These are phyloP conservation scores for Hermatobates lingyangjiaoensis DNA, from an alignment of 1,140 invertebrate genomes.

Conservation along the genomic window DNA sequence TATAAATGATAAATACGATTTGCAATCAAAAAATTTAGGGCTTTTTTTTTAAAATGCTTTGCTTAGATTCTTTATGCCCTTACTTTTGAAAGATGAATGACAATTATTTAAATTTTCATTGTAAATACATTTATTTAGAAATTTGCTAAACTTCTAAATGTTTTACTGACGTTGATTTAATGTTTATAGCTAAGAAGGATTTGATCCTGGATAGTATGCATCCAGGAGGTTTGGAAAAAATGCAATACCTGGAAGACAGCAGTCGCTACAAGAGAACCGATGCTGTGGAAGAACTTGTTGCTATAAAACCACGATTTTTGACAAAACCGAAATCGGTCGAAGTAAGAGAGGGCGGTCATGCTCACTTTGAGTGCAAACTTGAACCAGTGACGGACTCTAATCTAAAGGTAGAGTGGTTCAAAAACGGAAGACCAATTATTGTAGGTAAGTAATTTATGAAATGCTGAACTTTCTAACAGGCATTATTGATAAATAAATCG, in stretches of 20 bases:
- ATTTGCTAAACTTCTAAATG: too few species aligned
- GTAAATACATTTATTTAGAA: too few species aligned
- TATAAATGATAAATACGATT: too few species aligned
- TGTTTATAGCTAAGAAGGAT: slow-evolving; percentile 52
- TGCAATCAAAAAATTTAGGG: too few species aligned
- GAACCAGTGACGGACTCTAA: slow-evolving; percentile 91
- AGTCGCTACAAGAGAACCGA: slow-evolving; percentile 68
- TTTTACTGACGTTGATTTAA: too few species aligned
- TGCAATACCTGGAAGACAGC: slow-evolving; percentile 74
- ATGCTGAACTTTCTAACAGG: neutral
- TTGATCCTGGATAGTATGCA: slow-evolving; percentile 67
- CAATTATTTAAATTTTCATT: too few species aligned
- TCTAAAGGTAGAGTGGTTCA: slow-evolving; percentile 84
- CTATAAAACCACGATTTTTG: slow-evolving; percentile 61
- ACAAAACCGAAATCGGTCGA: slow-evolving; percentile 69
- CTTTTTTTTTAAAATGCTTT: too few species aligned
- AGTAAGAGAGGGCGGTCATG: slow-evolving; percentile 74
- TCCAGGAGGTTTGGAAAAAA: slow-evolving; percentile 70
- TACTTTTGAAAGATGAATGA: too few species aligned
- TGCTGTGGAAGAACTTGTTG: slow-evolving; percentile 62
- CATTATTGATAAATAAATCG: neutral
- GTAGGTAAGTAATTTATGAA: slow-evolving; percentile 32
- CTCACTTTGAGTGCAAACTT: slow-evolving; percentile 93
- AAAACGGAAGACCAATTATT: slow-evolving; percentile 71
- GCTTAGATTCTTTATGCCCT: too few species aligned